phyloP scores from a whole-genome alignment of 2,113 vertebrate species.

The Gorilla gorilla region DNA sequence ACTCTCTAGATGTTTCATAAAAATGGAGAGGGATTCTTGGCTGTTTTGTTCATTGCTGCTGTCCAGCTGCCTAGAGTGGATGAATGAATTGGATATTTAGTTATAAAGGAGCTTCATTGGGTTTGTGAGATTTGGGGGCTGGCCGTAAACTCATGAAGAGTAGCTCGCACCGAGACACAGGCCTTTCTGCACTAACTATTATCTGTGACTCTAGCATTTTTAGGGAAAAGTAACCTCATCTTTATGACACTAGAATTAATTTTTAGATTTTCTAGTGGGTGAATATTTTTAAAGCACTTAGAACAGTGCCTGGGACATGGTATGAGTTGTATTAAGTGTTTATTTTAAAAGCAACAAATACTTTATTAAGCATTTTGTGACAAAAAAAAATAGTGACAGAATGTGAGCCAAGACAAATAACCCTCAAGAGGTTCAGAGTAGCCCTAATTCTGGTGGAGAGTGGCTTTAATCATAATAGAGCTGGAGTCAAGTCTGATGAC shows the following conservation, averaged over 20 bases:
- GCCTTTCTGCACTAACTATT: background rate
- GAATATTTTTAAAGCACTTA: constrained; percentile 59
- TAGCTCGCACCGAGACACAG: constrained; percentile 16
- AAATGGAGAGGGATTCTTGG: background rate
- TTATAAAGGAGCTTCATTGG: background rate
- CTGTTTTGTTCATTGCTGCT: background rate
- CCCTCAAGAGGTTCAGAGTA: background rate
- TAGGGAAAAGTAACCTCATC: constrained; percentile 62
- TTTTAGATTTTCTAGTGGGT: constrained; percentile 60
- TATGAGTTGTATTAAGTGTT: constrained; percentile 16
- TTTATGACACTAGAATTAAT: constrained; percentile 47
- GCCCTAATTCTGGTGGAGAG: background rate
- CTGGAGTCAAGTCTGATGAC: background rate
- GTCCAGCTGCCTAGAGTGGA: background rate
- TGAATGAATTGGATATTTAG: constrained; percentile 30
- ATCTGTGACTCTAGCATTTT: constrained; percentile 19
- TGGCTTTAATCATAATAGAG: background rate
- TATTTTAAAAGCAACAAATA: constrained; percentile 63
- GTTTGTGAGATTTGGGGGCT: constrained; percentile 59
- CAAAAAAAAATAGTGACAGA: constrained; percentile 53
- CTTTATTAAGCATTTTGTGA: constrained; percentile 55
- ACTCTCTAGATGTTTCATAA: background rate
- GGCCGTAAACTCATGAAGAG: constrained; percentile 18
- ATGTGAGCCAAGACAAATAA: constrained; percentile 37
- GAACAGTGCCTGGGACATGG: background rate